Evolutionary conservation across 2,888 invertebrate species (phyloP).

Genomic region (Noctua pronuba): DNA sequence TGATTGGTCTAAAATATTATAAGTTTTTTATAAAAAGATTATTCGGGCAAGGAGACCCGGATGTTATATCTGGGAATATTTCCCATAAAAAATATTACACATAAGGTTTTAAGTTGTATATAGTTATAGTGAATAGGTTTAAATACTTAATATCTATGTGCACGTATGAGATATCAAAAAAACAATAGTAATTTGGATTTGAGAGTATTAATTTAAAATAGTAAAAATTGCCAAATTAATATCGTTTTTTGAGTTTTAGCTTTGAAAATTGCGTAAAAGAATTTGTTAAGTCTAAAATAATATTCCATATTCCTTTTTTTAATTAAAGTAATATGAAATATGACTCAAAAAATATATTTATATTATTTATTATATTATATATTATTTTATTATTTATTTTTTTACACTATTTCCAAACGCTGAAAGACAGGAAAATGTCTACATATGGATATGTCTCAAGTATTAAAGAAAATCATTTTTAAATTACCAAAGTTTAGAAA

Average conservation of each 20-base stretch:
- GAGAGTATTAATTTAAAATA: neutral
- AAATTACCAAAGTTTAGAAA: neutral
- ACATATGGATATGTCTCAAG: constrained; percentile 74
- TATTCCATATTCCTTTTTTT: constrained; percentile 40
- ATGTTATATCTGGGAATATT: neutral
- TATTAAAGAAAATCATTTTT: neutral
- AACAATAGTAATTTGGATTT: constrained; percentile 36
- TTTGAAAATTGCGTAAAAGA: constrained; percentile 42
- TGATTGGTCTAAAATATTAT: neutral
- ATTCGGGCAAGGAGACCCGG: neutral
- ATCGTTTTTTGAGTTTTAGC: constrained; percentile 16
- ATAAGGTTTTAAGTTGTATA: neutral
- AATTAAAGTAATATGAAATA: constrained; percentile 44
- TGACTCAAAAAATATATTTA: neutral
- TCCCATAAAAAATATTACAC: constrained; percentile 22
- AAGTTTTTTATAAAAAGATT: constrained; percentile 1
- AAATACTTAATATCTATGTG: constrained; percentile 32
- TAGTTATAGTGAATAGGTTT: constrained; percentile 20
- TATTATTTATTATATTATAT: too few relatives aligned
- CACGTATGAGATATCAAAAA: constrained; percentile 28
- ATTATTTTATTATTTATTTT: too few relatives aligned
- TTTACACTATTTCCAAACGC: constrained; percentile 49
- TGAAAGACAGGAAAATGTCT: constrained; percentile 33
- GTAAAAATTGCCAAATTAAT: constrained; percentile 3
- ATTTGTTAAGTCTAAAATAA: constrained; percentile 6